These are phyloP conservation scores for Fundulus diaphanus DNA, from an alignment of 2,797 vertebrate species.

Conservation along the genomic window DNA sequence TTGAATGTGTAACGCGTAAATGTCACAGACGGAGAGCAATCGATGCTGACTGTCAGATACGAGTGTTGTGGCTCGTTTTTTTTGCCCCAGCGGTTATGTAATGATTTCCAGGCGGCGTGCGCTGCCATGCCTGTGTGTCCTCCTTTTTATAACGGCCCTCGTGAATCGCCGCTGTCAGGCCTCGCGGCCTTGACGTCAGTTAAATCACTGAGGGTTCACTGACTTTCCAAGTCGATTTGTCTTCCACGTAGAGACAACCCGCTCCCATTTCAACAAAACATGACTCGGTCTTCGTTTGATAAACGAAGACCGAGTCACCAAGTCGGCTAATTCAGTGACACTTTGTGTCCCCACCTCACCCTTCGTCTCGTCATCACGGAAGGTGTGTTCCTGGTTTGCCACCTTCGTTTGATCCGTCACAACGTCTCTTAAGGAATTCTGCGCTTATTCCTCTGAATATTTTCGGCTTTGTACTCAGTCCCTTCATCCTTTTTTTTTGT, in stretches of 20 bases:
- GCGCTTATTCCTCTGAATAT: neutral
- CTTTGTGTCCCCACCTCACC: neutral
- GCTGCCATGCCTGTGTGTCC: slow-evolving; percentile 1
- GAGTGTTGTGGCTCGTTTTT: neutral
- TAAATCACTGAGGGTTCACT: slow-evolving; percentile 3
- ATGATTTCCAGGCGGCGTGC: neutral
- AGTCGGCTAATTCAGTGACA: neutral
- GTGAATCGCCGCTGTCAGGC: neutral
- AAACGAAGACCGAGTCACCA: no score
- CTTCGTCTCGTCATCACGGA: neutral
- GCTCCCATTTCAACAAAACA: neutral
- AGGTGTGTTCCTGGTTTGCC: no score
- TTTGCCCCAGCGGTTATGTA: neutral
- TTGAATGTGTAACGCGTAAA: neutral
- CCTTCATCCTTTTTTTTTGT: neutral
- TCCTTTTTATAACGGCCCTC: neutral
- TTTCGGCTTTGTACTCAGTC: slow-evolving; percentile 13
- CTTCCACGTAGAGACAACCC: neutral
- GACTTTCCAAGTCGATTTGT: slow-evolving; percentile 11
- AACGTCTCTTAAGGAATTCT: slow-evolving; percentile 16
- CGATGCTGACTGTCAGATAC: neutral
- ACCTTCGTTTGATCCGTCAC: slow-evolving; percentile 14
- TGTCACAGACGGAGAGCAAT: slow-evolving; percentile 1
- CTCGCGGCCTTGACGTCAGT: neutral
- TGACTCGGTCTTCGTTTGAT: neutral